Conservation (phyloP, 1,140 invertebrate species). For the Procambarus clarkii region DNA sequence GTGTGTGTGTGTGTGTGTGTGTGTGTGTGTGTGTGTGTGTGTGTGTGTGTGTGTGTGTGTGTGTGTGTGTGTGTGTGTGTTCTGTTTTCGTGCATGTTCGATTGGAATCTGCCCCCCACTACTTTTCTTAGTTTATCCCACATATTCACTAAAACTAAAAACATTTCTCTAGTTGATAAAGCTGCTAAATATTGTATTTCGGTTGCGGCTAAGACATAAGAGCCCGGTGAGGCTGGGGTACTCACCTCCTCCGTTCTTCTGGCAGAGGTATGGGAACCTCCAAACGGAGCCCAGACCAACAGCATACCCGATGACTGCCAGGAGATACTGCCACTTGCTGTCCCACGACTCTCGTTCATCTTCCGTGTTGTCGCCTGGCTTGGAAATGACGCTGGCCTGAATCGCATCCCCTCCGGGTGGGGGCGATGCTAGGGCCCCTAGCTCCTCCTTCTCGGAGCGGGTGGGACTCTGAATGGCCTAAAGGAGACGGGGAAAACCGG, state of each 20-base stretch:
- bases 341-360: constrained; percentile 92
- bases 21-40: constrained; percentile 11
- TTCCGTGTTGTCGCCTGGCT: constrained; percentile 80
- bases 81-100: no score
- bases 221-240: not conserved
- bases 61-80: not conserved
- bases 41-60: constrained; percentile 13
- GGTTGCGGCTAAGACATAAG: not conserved
- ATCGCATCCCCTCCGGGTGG: constrained; percentile 54
- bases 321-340: constrained; percentile 91
- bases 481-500: not conserved
- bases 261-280: constrained; percentile 93
- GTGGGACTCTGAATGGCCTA: constrained; percentile 71
- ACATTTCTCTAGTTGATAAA: no score
- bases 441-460: constrained; percentile 54
- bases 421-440: constrained; percentile 42
- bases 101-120: no score
- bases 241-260: constrained; percentile 92
- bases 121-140: no score
- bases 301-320: constrained; percentile 94
- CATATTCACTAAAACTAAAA: no score
- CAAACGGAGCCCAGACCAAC: constrained; percentile 95
- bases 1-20: not conserved
- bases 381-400: constrained; percentile 47
- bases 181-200: not conserved